Evolutionary conservation across 2,113 vertebrate species (phyloP), one percentile per base, ranked within the genome.

Genomic region (Arenaria interpres): DNA sequence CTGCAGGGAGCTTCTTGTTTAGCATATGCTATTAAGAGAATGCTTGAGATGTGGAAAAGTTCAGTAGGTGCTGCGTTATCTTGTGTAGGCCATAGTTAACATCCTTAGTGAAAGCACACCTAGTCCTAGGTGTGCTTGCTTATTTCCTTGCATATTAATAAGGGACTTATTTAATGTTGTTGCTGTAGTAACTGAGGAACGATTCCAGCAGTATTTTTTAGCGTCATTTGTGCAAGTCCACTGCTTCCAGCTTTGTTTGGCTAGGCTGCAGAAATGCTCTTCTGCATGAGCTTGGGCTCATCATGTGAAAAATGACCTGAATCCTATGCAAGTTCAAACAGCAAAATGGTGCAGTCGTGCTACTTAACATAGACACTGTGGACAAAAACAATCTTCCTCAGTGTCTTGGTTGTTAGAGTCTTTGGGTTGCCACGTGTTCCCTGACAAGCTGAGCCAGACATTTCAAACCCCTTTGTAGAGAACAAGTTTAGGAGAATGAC

Each of bases 401-500:
- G 0, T 46, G 53, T 83, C 23, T 53, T 79, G 15, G 35, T 80
- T 73, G 7, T 80, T 73, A 20, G 53, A 69, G 32, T 16, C 63
- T 92, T 54, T 90, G 41, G 39, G 28, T 59, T 86, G 54, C 86
- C 56, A 22, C 0, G 1, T 91, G 69, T 74, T 89, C 56, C 28
- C 30, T 78, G 37, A n/a, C 0, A 18, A 87, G 30, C 73, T 87
- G 86, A 75, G 76, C 27, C 68, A 85, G 82, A 54, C 37, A 2
- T 72, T 81, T 92, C 80, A 74, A 74, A 77, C 88, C 76, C 45
- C 45, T 72, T 77, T 2, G 0, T 63, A 20, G 28, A 35, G 83
- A 92, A 43, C 37, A 67, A 74, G 28, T 84, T 89, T 64, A n/a
- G 57, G 80, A 89, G 86, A 76, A 48, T 67, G 86, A 56, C 80